phyloP scores from a whole-genome alignment of 92 coral and sea anemone species.

The Epizoanthus rinbou region DNA sequence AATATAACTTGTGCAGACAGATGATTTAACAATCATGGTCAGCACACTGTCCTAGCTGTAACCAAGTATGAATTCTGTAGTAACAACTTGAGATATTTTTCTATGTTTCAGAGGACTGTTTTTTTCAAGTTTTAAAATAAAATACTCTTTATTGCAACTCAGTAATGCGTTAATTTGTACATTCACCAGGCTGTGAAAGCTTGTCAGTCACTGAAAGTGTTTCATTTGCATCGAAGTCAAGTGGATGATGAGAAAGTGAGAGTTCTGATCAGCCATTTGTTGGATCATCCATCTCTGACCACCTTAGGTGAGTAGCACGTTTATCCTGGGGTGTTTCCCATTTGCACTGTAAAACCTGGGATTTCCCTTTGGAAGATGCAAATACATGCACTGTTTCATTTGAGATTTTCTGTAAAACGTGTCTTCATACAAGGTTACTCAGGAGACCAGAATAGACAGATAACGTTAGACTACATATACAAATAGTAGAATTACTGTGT shows the following conservation, averaged over 20 bases:
- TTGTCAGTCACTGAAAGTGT: constrained; percentile 86
- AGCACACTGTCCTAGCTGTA: not conserved
- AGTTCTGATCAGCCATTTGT: constrained; percentile 83
- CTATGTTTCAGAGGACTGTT: not conserved
- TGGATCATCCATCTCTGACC: constrained; percentile 91
- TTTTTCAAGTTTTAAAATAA: not conserved
- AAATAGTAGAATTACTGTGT: no score
- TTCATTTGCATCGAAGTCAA: constrained; percentile 98
- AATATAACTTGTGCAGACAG: no score
- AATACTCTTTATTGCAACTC: not conserved
- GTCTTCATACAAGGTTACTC: no score
- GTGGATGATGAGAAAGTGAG: constrained; percentile 98
- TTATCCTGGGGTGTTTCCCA: not conserved
- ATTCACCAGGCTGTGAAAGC: constrained; percentile 87
- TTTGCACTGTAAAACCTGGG: not conserved
- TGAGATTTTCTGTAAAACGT: not conserved
- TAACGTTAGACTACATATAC: no score
- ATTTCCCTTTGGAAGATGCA: not conserved
- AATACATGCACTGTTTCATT: not conserved
- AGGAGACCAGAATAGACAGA: no score
- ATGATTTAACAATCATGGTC: not conserved
- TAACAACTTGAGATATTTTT: no score
- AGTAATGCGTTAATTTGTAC: not conserved
- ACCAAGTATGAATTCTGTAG: no score
- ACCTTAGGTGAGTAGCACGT: constrained; percentile 70